phyloP scores from a whole-genome alignment of 1,140 invertebrate genomes.

The Daktulosphaira vitifoliae region DNA sequence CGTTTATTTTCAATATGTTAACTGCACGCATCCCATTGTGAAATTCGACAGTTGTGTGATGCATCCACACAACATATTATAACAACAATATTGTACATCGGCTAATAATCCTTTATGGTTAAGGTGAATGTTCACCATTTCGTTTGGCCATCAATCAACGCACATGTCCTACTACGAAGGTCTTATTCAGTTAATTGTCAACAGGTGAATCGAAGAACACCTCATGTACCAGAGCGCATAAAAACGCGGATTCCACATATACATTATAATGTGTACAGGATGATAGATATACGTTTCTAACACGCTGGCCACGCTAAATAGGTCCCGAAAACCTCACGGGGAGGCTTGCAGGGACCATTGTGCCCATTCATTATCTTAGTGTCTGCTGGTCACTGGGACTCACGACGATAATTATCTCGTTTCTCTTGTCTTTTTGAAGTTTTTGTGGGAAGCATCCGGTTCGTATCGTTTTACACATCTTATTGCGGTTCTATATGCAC shows the following conservation, averaged over 20 bases:
- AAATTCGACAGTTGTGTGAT: background rate
- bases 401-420: slow-evolving; percentile 30
- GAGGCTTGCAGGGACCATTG: slow-evolving; percentile 10
- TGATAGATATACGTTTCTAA: background rate
- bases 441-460: slow-evolving; percentile 24
- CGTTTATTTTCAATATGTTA: background rate
- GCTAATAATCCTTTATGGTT: background rate
- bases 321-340: background rate
- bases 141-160: slow-evolving; percentile 14
- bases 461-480: slow-evolving; percentile 30
- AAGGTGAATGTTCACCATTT: slow-evolving; percentile 8
- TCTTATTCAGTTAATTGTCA: slow-evolving; percentile 23
- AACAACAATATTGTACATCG: too few relatives aligned
- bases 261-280: too few relatives aligned
- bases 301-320: slow-evolving; percentile 9
- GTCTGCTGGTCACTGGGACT: slow-evolving; percentile 4
- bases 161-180: background rate
- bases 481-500: background rate
- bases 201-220: slow-evolving; percentile 30
- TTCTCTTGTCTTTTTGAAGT: slow-evolving; percentile 27
- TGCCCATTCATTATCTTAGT: slow-evolving; percentile 9
- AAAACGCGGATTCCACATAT: too few relatives aligned
- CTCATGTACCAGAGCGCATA: background rate
- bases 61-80: too few relatives aligned
- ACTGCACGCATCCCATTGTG: slow-evolving; percentile 2